These are phyloP conservation scores for Harpalus rubripes DNA, from an alignment of 2,888 invertebrate genomes.

Conservation along the genomic window DNA sequence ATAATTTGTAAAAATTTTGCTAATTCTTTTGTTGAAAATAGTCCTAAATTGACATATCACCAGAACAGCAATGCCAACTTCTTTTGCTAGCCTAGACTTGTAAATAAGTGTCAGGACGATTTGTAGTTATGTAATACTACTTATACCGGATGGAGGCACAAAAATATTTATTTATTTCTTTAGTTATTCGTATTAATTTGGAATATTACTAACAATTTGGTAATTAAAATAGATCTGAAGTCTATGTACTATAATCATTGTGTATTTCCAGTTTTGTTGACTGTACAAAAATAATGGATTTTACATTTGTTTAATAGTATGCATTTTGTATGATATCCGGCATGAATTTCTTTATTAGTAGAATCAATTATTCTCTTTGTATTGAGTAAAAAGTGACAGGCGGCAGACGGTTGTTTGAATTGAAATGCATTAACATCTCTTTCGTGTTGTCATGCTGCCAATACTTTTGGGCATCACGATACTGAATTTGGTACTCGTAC, in stretches of 20 bases:
- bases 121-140: too few species aligned
- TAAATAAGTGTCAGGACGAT: too few species aligned
- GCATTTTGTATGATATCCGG: neutral
- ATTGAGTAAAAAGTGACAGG: conserved; percentile 14
- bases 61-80: too few species aligned
- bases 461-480: conserved; percentile 14
- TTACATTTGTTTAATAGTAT: neutral
- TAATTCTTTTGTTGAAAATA: too few species aligned
- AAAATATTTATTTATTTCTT: too few species aligned
- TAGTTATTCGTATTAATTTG: too few species aligned
- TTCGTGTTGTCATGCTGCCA: conserved; percentile 27
- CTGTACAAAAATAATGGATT: neutral
- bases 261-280: neutral
- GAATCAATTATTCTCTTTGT: conserved; percentile 20
- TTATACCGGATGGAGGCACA: too few species aligned
- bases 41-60: too few species aligned
- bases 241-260: neutral
- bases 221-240: neutral
- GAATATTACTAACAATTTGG: too few species aligned
- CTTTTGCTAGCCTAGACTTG: too few species aligned
- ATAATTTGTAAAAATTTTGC: too few species aligned
- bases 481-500: conserved; percentile 37
- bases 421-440: conserved; percentile 16
- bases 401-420: neutral
- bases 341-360: conserved; percentile 21